A percentile compares a stretch with the other conserved stretches of the same genome.
These are phyloP conservation scores for Colletes latitarsis DNA, from an alignment of 1,140 invertebrate species.

Conservation along the genomic window DNA sequence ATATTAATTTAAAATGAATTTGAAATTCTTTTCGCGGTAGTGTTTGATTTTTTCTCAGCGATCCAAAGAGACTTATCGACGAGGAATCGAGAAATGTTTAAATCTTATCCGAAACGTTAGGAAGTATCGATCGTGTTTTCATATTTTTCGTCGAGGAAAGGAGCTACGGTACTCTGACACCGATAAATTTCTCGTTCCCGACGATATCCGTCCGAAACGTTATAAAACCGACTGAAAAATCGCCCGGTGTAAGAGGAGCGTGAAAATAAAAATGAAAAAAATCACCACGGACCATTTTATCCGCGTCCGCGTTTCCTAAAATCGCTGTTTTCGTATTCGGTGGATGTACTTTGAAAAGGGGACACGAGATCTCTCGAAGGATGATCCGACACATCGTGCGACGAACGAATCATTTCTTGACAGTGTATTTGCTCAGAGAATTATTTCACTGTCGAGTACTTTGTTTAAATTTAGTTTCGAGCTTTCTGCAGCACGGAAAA, in stretches of 20 bases:
- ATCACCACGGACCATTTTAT: background rate
- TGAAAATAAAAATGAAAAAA: background rate
- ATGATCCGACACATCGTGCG: background rate
- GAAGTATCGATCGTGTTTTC: background rate
- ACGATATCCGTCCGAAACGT: background rate
- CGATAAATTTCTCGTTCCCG: background rate
- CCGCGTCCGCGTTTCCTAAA: background rate
- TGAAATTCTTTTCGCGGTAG: too few relatives aligned
- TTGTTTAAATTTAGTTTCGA: too few relatives aligned
- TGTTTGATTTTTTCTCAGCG: too few relatives aligned
- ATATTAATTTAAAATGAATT: too few relatives aligned
- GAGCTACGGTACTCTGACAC: background rate
- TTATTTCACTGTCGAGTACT: too few relatives aligned
- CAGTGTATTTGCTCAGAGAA: too few relatives aligned
- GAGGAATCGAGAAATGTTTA: too few relatives aligned
- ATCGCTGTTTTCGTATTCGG: background rate
- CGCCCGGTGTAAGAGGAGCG: background rate
- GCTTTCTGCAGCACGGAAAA: too few relatives aligned
- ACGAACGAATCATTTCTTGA: too few relatives aligned
- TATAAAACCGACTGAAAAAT: slow-evolving; percentile 9
- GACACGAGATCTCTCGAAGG: background rate
- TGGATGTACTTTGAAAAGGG: background rate
- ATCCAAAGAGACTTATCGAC: too few relatives aligned
- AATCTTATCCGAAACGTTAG: background rate
- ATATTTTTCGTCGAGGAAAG: background rate